phyloP scores from a whole-genome alignment of 37 sponge, comb jelly and placozoan genomes.

The Halisarca cf. caerulea region DNA sequence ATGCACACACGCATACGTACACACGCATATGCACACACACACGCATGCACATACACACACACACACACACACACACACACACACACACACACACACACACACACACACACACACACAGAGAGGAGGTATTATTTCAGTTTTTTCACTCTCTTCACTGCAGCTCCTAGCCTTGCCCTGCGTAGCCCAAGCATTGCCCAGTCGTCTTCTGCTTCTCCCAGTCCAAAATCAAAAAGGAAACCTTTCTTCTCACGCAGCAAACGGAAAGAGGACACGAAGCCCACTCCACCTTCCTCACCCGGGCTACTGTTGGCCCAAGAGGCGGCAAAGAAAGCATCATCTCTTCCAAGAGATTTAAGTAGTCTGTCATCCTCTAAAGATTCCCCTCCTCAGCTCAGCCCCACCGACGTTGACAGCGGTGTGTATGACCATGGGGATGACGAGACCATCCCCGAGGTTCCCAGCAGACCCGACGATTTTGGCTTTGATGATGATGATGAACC shows the following conservation, averaged over 20 bases:
- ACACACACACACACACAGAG: too few species aligned
- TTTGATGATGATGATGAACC: neutral
- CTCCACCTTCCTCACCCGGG: neutral
- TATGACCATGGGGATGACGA: neutral
- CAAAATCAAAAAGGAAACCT: neutral
- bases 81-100: too few species aligned
- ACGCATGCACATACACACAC: too few species aligned
- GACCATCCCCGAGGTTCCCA: neutral
- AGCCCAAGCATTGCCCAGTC: too few species aligned
- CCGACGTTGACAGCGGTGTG: neutral
- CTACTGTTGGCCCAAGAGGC: neutral
- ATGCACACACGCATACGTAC: too few species aligned
- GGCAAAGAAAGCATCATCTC: neutral
- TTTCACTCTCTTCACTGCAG: too few species aligned
- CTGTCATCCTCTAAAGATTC: too few species aligned
- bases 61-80: too few species aligned
- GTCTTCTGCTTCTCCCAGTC: neutral
- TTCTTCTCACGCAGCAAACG: neutral
- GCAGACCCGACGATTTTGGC: neutral
- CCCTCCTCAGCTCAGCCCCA: neutral
- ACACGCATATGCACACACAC: too few species aligned
- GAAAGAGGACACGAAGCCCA: neutral
- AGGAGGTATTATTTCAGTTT: too few species aligned
- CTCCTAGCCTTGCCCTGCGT: too few species aligned
- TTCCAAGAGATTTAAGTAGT: neutral